phyloP scores from a whole-genome alignment of 1,140 invertebrate genomes.

The Calephelis nemesis region DNA sequence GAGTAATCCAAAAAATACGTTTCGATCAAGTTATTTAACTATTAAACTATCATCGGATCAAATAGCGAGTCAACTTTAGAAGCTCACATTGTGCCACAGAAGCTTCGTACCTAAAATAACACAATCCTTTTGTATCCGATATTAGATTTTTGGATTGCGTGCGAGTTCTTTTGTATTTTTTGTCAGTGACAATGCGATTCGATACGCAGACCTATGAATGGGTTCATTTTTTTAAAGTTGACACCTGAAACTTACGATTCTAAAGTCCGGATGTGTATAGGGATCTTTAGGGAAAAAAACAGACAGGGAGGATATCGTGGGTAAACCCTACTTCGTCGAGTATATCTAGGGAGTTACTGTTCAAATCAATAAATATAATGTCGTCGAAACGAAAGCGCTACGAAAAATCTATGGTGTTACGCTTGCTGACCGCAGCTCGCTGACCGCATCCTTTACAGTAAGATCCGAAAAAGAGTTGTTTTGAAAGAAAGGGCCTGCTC shows the following conservation, averaged over 20 bases:
- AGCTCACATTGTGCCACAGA: slow-evolving; percentile 36
- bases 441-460: no score
- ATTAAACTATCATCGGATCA: slow-evolving; percentile 23
- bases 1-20: no score
- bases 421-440: no score
- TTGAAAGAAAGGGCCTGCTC: no score
- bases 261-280: slow-evolving; percentile 42
- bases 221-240: slow-evolving; percentile 56
- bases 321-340: no score
- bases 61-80: slow-evolving; percentile 17
- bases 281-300: slow-evolving; percentile 20
- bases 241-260: slow-evolving; percentile 60
- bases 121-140: slow-evolving; percentile 51
- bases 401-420: no score
- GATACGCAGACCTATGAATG: slow-evolving; percentile 63
- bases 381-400: no score
- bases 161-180: slow-evolving; percentile 55
- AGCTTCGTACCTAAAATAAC: slow-evolving; percentile 66
- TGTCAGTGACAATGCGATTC: slow-evolving; percentile 41
- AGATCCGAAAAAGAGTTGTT: no score
- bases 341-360: no score
- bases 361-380: no score
- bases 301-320: no score
- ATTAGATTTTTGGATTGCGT: slow-evolving; percentile 68
- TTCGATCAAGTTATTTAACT: not conserved